Conservation (phyloP, 2,888 invertebrate genomes). For the Ornithoptera priamus region DNA sequence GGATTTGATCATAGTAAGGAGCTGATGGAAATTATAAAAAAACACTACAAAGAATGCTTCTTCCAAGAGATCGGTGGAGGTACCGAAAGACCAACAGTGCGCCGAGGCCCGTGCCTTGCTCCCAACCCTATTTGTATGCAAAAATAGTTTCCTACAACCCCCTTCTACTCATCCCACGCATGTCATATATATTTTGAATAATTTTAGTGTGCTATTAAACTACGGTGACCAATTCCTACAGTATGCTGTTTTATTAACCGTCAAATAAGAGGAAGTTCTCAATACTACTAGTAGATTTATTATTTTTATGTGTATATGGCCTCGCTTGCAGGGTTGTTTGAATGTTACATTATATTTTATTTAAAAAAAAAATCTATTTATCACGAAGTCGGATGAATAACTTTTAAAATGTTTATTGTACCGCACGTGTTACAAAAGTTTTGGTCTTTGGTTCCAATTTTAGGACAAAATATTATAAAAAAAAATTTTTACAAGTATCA, state of each 20-base stretch:
- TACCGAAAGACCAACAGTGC: conserved; percentile 46
- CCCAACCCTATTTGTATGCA: conserved; percentile 73
- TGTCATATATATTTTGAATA: conserved; percentile 1
- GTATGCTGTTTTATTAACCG: background rate
- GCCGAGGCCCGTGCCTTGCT: conserved; percentile 67
- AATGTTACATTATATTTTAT: no score
- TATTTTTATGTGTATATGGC: no score
- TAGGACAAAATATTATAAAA: no score
- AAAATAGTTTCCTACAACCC: conserved; percentile 43
- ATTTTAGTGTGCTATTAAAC: conserved; percentile 1
- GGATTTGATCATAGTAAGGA: conserved; percentile 87
- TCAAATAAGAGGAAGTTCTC: background rate
- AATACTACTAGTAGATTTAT: no score
- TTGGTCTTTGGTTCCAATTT: no score
- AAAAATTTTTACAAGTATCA: no score
- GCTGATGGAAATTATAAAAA: conserved; percentile 60
- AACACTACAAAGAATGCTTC: conserved; percentile 83
- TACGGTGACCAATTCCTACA: background rate
- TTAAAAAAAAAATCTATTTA: no score
- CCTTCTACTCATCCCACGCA: background rate
- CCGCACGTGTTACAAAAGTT: no score
- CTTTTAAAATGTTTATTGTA: no score
- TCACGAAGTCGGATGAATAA: no score
- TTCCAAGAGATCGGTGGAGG: conserved; percentile 57
- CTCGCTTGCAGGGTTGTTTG: no score